Evolutionary conservation across 2,797 vertebrate genomes (phyloP), one percentile per base, ranked within the genome.

Genomic region (Distichodus sexfasciatus): DNA sequence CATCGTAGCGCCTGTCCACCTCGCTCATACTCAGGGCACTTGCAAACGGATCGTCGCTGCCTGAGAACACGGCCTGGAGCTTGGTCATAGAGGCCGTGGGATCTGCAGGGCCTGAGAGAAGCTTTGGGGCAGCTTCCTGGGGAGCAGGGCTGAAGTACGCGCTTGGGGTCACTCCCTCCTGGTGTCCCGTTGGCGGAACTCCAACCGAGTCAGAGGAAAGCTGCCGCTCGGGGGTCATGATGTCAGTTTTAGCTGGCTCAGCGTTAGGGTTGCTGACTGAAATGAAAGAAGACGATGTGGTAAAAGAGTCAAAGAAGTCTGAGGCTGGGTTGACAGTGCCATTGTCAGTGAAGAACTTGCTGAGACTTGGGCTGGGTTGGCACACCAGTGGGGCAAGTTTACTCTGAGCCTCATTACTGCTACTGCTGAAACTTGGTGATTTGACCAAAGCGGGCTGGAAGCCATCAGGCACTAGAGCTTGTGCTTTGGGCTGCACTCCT

Each of bases 231-330:
- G 90, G 78, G 17, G 86, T 82, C 0, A 87, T 76, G n/a, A n/a
- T n/a, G 0, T 93, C 36, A 0, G 70, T 28, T 26, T 50, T 73
- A 5, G 86, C 71, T 2, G 88, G 75, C 36, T 89, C 90, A 1
- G 94, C 95, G 1, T 95, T 95, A 35, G 96, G 95, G 75, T 99
- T 99, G 67, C 95, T 97, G 72, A 98, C 89, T 0, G 97, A 99
- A 77, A 97, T 96, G 81, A 98, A 97, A 19, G 86, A 91, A 2
- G 94, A 96, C 3, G 91, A 87, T 0, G 86, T 93, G 0, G 95
- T 99, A 67, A 99, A 99, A 0, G 97, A 99, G 80, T 99, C 97
- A 33, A 99, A 99, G 84, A 99, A 99, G 83, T 98, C 97, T 0
- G 94, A 90, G 38, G 93, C 96, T 19, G 96, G 86, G 55, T 94